A percentile compares a stretch with the other conserved stretches of the same genome.
phyloP scores from a whole-genome alignment of 2,888 invertebrate species.

The Aphodius sticticus region DNA sequence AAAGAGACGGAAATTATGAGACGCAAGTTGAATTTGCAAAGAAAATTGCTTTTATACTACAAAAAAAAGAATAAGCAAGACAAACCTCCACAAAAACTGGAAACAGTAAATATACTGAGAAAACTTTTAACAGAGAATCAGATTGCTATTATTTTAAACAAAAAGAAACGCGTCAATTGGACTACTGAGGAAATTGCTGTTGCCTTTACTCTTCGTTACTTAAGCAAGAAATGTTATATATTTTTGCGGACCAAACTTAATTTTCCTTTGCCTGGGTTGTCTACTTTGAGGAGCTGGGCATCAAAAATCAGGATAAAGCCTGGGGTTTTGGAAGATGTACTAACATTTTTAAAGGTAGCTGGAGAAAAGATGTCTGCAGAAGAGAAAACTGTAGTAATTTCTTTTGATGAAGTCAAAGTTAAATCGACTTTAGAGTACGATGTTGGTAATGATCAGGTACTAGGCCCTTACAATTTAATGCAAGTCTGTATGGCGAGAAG shows the following conservation, averaged over 20 bases:
- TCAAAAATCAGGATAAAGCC: constrained; percentile 39
- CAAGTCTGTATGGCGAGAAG: constrained; percentile 46
- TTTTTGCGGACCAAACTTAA: constrained; percentile 39
- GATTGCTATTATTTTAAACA: background rate
- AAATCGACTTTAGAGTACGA: constrained; percentile 41
- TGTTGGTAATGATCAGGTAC: constrained; percentile 42
- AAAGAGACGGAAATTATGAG: too few species aligned
- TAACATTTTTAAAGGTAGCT: constrained; percentile 37
- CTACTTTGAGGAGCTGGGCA: constrained; percentile 43
- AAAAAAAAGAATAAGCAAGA: too few species aligned
- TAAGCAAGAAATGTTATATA: constrained; percentile 38
- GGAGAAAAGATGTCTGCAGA: constrained; percentile 33
- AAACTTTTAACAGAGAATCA: constrained; percentile 14
- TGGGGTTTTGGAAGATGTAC: constrained; percentile 34
- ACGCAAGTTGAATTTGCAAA: too few species aligned
- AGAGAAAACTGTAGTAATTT: constrained; percentile 28
- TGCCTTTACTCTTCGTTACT: constrained; percentile 42
- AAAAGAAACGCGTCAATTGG: constrained; percentile 12
- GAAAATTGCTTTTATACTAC: too few species aligned
- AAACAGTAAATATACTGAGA: background rate
- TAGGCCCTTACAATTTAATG: constrained; percentile 46
- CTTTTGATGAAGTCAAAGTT: constrained; percentile 45
- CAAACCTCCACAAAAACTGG: too few species aligned
- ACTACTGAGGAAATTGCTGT: constrained; percentile 17
- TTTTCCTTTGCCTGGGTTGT: constrained; percentile 42